These are phyloP conservation scores for Cotesia typhae DNA, from an alignment of 1,140 invertebrate genomes.

Conservation along the genomic window DNA sequence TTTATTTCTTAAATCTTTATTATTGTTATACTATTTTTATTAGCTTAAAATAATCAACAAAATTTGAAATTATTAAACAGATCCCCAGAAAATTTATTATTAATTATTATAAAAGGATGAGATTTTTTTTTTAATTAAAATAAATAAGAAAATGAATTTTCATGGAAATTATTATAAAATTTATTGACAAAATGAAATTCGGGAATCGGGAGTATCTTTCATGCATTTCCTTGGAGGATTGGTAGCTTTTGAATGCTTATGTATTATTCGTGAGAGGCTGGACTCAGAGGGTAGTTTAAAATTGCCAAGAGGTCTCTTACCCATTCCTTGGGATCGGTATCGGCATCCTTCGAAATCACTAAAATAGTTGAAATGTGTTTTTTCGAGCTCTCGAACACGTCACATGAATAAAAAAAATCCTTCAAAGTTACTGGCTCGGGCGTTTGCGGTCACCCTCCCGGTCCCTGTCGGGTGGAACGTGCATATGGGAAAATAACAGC, in stretches of 20 bases:
- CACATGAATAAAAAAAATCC: conserved; percentile 65
- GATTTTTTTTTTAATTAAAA: too few species aligned
- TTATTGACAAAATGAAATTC: background rate
- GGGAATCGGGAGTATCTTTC: background rate
- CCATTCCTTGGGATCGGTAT: background rate
- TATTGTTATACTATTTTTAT: too few species aligned
- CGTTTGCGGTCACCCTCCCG: conserved; percentile 7
- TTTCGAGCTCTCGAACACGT: conserved; percentile 63
- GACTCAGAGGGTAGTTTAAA: conserved; percentile 22
- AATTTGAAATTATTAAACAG: too few species aligned
- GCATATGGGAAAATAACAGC: conserved; percentile 22
- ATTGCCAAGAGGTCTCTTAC: conserved; percentile 13
- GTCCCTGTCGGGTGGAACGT: background rate
- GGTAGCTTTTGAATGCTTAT: conserved; percentile 1
- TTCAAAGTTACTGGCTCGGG: conserved; percentile 53
- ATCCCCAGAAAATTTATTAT: background rate
- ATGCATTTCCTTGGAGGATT: conserved; percentile 14
- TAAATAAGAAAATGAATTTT: too few species aligned
- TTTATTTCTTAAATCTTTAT: too few species aligned
- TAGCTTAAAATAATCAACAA: too few species aligned
- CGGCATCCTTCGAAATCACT: background rate
- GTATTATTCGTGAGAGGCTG: conserved; percentile 13
- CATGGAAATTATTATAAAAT: too few species aligned
- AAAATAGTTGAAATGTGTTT: conserved; percentile 60
- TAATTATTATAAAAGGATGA: background rate